Base-by-base conservation (phyloP, 2,888 invertebrate species). In the Zaprionus lineosus region DNA sequence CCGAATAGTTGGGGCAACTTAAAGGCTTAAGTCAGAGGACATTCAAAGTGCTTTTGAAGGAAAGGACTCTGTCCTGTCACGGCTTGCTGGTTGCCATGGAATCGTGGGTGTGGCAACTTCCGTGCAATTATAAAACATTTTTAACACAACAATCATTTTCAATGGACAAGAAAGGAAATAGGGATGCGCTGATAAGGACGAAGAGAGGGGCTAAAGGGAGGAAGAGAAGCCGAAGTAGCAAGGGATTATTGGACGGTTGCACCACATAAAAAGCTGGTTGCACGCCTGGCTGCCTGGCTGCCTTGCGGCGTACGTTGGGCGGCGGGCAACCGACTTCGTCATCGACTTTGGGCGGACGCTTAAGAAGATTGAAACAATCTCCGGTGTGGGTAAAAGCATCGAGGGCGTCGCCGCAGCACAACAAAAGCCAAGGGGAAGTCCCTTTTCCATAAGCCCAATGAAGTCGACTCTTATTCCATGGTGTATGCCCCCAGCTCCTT, bases 331-430 rank as follows among this genome's bases (percentile, higher is more conserved):
- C 48, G 24, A 41, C 62, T 18, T 40, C 31, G 29, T n/a, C 44
- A 34, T 50, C 29, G 61, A 18, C 69, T 67, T 47, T 36, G 59
- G 44, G 40, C 40, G 72, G 61, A 40, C 61, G 64, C 60, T 65
- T 79, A 76, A 83, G 74, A 65, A 79, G 84, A 71, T 82, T 81
- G 74, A 76, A 72, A 67, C 84, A 76, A 82, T 79, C 81, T 76
- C 74, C 77, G 74, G 81, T 76, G 58, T 70, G 74, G 64, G 66
- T 71, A 65, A 70, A 56, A 84, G 77, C 74, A 52, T 44, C n/a
- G 43, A 4, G n/a, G 24, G n/a, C 2, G 39, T 31, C 12, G n/a
- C 50, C n/a, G 34, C 19, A 55, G 31, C 48, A 50, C 16, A 44
- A 58, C 46, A 50, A 47, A 50, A 18, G 21, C 46, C n/a, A 14